Evolutionary conservation across 1,140 invertebrate species (phyloP), one percentile per base, ranked within the genome.

Genomic region (Diachasmimorpha longicaudata): DNA sequence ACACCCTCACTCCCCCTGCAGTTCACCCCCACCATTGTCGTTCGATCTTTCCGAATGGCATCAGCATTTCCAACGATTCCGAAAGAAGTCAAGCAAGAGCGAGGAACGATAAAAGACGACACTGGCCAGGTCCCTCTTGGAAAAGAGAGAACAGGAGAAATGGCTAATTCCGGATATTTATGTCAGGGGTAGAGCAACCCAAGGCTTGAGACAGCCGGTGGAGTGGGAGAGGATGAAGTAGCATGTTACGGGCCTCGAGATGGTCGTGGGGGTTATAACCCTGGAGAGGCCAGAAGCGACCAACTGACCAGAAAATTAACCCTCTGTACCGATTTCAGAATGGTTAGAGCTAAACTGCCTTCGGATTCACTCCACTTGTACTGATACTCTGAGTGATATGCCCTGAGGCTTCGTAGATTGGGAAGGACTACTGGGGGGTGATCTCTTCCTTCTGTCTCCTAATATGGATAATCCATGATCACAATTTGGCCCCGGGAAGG

Each of bases 241-340:
- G 16, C 0, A 66, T 25, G 87, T 88, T 87, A 88, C 86, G 84
- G 80, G 83, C 82, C 85, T 88, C 85, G 88, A 88, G 86, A 88
- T 87, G 85, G 84, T 82, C 82, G 58, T 39, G n/a, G 66, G 25
- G 70, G 80, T 84, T 87, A 88, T 87, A 87, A 88, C 86, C 87
- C 85, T 82, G 81, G 82, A 86, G 83, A 86, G 86, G 87, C 66
- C 88, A 89, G 87, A 89, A 88, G 88, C 88, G 88, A 88, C 88
- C 88, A 89, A 89, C 88, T 89, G 88, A 88, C 88, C 88, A 89
- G 87, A 89, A 89, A 89, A 89, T 89, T 89, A 89, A 89, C 88
- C 87, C 87, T 88, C 86, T 81, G 36, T 85, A 84, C 86, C 86
- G 85, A 88, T 88, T 85, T 68, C 66, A 84, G 83, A 71, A 87